Conservation (phyloP, 2,113 vertebrate genomes). For the Ophthalmolycus amberensis region DNA sequence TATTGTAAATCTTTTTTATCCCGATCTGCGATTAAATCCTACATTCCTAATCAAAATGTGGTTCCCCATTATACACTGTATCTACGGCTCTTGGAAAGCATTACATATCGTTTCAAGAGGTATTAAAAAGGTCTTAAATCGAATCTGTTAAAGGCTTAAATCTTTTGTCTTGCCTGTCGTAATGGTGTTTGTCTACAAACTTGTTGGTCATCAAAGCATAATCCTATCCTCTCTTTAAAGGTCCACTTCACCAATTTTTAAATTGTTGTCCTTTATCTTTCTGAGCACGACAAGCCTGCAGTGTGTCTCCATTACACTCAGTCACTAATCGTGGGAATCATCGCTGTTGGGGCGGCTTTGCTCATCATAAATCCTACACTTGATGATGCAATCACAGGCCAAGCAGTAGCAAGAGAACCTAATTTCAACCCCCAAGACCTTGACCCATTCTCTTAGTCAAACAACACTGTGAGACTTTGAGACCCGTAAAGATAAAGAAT, state of each 20-base stretch:
- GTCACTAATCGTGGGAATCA: conserved; percentile 36
- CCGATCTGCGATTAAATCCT: not conserved
- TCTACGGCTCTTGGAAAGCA: not conserved
- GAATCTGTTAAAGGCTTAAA: not conserved
- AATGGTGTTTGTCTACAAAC: not conserved
- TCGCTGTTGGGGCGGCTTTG: not conserved
- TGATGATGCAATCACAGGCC: conserved; percentile 56
- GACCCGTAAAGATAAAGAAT: conserved; percentile 17
- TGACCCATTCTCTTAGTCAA: conserved; percentile 12
- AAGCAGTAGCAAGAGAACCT: conserved; percentile 42
- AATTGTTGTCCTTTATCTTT: not conserved
- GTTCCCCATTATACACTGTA: not conserved
- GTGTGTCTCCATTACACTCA: conserved; percentile 7
- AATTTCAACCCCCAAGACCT: conserved; percentile 21
- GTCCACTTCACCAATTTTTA: not conserved
- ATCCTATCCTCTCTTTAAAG: not conserved
- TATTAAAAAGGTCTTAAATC: not conserved
- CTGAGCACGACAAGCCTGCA: not conserved
- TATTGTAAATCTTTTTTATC: not conserved
- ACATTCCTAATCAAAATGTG: not conserved
- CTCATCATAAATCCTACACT: conserved; percentile 30
- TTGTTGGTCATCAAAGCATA: not conserved
- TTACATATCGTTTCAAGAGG: not conserved
- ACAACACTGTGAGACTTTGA: conserved; percentile 5
- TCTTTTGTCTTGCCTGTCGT: no score